A percentile compares a stretch with the other conserved stretches of the same genome.
Evolutionary conservation across 2,113 vertebrate genomes (phyloP).

Genomic region (Cynopterus brachyotis): DNA sequence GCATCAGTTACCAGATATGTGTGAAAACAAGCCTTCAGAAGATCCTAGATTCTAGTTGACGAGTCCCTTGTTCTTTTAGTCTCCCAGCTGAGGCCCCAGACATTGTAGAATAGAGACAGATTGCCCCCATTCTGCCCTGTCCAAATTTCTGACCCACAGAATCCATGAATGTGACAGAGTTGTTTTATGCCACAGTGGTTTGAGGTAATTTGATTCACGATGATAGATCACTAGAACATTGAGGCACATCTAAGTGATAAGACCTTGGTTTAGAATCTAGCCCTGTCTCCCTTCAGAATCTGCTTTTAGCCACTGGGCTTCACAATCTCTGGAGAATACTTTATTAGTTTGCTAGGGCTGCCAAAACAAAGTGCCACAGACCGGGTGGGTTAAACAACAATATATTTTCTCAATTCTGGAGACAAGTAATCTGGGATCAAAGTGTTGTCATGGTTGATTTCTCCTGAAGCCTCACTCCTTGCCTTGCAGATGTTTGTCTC

Average conservation of each 20-base stretch:
- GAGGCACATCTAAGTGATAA: background rate
- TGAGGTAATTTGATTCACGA: background rate
- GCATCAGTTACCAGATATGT: background rate
- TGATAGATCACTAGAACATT: background rate
- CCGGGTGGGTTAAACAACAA: background rate
- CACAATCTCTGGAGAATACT: background rate
- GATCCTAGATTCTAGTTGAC: background rate
- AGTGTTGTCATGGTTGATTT: background rate
- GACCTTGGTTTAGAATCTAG: background rate
- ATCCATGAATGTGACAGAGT: background rate
- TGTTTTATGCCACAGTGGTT: background rate
- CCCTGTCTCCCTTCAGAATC: background rate
- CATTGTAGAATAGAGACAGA: background rate
- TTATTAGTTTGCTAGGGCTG: background rate
- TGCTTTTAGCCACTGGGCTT: no score
- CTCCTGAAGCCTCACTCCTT: background rate
- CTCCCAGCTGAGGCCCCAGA: background rate
- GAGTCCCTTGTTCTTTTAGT: background rate
- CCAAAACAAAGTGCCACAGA: background rate
- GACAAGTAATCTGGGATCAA: background rate
- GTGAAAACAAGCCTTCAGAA: background rate
- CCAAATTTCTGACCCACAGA: background rate
- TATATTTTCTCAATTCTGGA: background rate
- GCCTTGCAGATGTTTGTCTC: background rate
- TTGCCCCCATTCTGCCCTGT: background rate